These are phyloP conservation scores for Diceros bicornis DNA, from an alignment of 2,797 vertebrate species.

Conservation along the genomic window DNA sequence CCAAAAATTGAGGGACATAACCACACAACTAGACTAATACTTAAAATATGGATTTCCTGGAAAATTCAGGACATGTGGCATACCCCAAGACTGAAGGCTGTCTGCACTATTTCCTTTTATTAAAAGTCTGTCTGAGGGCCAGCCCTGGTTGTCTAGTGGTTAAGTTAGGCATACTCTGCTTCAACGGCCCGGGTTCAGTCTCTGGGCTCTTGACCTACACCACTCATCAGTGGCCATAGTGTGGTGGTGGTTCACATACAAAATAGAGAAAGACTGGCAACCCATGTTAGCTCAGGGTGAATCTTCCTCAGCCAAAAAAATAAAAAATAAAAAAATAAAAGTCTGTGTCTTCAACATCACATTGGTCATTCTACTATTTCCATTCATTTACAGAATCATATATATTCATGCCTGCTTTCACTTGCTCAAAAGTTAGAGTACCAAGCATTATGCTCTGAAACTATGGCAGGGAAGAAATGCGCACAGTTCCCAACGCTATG, in stretches of 20 bases:
- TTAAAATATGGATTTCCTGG: slow-evolving; percentile 1
- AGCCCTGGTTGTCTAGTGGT: no score
- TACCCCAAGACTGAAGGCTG: not conserved
- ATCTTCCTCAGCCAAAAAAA: no score
- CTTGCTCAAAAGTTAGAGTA: not conserved
- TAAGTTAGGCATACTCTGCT: no score
- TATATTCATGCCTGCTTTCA: not conserved
- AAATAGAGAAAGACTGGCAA: no score
- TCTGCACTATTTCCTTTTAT: not conserved
- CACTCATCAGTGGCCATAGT: no score
- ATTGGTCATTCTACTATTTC: not conserved
- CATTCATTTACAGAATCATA: not conserved
- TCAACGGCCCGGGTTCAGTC: no score
- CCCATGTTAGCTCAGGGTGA: no score
- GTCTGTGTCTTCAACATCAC: no score
- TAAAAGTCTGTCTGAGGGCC: not conserved
- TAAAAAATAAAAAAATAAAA: no score
- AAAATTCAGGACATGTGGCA: not conserved
- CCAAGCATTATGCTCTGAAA: not conserved
- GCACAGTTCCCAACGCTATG: not conserved
- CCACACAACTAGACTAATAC: not conserved
- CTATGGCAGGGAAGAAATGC: not conserved
- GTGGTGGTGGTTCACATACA: no score
- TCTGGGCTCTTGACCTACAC: no score
- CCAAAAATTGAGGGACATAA: not conserved